Evolutionary conservation across 2,797 vertebrate species (phyloP).

Genomic region (Coracias cyanogaster): DNA sequence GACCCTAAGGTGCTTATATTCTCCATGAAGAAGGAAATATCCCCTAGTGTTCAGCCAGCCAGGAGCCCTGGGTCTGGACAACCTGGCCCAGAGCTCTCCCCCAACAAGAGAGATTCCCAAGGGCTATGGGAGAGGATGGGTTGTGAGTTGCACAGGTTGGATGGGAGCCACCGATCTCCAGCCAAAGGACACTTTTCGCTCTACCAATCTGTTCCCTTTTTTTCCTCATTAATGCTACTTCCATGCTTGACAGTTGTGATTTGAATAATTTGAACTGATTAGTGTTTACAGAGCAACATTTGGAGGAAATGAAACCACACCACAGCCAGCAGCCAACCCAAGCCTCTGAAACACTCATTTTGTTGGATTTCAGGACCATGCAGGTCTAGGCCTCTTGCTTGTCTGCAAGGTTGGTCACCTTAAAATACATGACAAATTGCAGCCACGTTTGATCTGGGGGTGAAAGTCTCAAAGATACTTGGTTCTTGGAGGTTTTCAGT

Average conservation of each 20-base stretch:
- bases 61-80: neutral
- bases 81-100: neutral
- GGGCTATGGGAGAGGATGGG: neutral
- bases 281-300: conserved; percentile 52
- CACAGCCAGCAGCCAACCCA: neutral
- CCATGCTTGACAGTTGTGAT: neutral
- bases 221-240: neutral
- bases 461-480: neutral
- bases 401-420: neutral
- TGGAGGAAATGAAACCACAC: conserved; percentile 15
- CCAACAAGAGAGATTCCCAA: neutral
- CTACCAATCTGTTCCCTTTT: neutral
- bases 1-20: neutral
- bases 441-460: rapidly evolving
- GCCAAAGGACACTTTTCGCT: conserved; percentile 46
- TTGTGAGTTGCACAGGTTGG: neutral
- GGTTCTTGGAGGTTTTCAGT: neutral
- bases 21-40: neutral
- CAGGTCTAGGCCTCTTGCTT: neutral
- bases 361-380: neutral
- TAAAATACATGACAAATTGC: neutral
- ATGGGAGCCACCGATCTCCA: neutral
- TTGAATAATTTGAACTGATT: conserved; percentile 53
- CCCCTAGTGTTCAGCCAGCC: neutral
- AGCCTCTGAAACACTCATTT: neutral